These are phyloP conservation scores for Eueremaeus valkanovi DNA, from an alignment of 2,888 invertebrate genomes.

Conservation along the genomic window DNA sequence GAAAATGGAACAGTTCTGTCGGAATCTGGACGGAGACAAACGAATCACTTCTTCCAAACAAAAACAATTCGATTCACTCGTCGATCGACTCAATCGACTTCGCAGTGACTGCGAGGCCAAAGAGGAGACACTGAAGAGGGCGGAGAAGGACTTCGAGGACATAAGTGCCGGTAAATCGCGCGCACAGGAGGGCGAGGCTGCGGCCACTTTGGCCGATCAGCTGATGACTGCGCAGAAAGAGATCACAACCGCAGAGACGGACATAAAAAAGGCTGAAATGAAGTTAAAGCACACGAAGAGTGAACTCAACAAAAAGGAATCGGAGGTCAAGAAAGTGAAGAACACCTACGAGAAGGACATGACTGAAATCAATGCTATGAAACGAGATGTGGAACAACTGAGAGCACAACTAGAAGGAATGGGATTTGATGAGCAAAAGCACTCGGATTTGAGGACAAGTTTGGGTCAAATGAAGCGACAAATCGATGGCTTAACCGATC, in stretches of 20 bases:
- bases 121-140: conserved; percentile 63
- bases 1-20: conserved; percentile 63
- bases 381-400: conserved; percentile 59
- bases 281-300: conserved; percentile 63
- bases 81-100: conserved; percentile 62
- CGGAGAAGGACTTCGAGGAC: conserved; percentile 76
- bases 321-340: conserved; percentile 60
- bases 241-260: conserved; percentile 70
- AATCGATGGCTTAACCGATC: conserved; percentile 54
- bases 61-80: conserved; percentile 55
- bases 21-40: conserved; percentile 55
- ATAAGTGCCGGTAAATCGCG: conserved; percentile 75
- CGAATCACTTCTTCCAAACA: conserved; percentile 49
- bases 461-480: conserved; percentile 49
- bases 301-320: conserved; percentile 63
- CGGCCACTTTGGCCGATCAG: conserved; percentile 82
- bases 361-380: conserved; percentile 50
- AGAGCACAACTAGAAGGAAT: conserved; percentile 9
- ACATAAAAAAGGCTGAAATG: conserved; percentile 72
- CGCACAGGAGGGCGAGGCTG: conserved; percentile 68
- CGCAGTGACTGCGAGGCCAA: conserved; percentile 65
- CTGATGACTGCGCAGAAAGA: conserved; percentile 75
- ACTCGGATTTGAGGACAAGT: conserved; percentile 46
- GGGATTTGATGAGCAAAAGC: conserved; percentile 51
- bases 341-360: conserved; percentile 44